These are phyloP conservation scores for Ips typographus DNA, from an alignment of 1,140 invertebrate genomes.

Conservation along the genomic window DNA sequence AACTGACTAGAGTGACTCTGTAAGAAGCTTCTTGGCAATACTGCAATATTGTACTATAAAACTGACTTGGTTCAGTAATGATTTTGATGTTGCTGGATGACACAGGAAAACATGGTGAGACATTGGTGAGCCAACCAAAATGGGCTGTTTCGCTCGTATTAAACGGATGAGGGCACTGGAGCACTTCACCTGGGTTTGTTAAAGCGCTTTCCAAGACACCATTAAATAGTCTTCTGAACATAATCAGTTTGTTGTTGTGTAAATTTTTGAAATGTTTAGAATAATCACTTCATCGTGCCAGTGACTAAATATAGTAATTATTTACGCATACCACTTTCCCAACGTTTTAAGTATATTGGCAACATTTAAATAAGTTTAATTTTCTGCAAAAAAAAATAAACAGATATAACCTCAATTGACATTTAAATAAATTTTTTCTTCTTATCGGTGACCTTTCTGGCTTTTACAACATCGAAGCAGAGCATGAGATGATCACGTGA, in stretches of 20 bases:
- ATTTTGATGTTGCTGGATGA: conserved; percentile 70
- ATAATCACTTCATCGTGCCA: too few relatives aligned
- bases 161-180: conserved; percentile 43
- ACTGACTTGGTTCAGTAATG: conserved; percentile 71
- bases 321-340: too few relatives aligned
- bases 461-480: too few relatives aligned
- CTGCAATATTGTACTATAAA: conserved; percentile 73
- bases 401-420: too few relatives aligned
- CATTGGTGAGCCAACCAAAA: conserved; percentile 65
- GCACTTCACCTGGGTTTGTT: conserved; percentile 30
- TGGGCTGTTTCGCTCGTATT: conserved; percentile 45
- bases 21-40: conserved; percentile 69
- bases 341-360: too few relatives aligned
- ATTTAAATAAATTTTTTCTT: too few relatives aligned
- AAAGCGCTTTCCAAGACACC: conserved; percentile 43
- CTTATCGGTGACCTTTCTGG: too few relatives aligned
- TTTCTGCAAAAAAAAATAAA: too few relatives aligned
- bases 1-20: conserved; percentile 85
- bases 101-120: conserved; percentile 72
- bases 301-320: too few relatives aligned
- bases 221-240: conserved; percentile 47
- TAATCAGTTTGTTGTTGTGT: conserved; percentile 15
- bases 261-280: too few relatives aligned
- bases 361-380: too few relatives aligned
- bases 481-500: too few relatives aligned